Percentiles rank a stretch among this genome's conserved stretches.
Conservation (phyloP, 2,113 vertebrate species). For the Leucopsar rothschildi region DNA sequence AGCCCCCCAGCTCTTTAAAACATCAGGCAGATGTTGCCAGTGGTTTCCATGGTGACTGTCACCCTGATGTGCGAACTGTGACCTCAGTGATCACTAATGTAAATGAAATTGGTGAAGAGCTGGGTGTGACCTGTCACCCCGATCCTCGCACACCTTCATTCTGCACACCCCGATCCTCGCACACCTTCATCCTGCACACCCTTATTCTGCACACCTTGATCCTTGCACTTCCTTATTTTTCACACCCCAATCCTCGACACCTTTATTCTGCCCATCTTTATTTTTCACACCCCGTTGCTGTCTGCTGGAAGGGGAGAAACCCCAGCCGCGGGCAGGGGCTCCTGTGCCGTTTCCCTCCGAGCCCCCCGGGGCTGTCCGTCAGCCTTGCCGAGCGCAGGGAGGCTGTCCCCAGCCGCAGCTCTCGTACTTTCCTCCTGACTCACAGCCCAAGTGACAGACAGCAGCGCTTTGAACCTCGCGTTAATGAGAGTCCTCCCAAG, state of each 20-base stretch:
- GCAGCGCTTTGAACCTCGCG: neutral
- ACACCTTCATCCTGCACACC: neutral
- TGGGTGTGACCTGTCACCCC: neutral
- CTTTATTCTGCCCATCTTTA: too few species aligned
- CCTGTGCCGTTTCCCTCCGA: neutral
- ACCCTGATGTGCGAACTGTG: neutral
- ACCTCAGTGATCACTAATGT: conserved; percentile 21
- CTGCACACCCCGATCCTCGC: neutral
- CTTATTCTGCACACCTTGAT: rapidly evolving
- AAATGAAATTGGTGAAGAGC: neutral
- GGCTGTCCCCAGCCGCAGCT: neutral
- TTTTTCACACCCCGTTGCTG: neutral
- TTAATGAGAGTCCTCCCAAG: rapidly evolving
- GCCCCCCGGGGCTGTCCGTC: neutral
- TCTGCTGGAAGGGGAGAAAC: neutral
- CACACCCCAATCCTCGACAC: neutral
- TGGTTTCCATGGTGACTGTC: conserved; percentile 41
- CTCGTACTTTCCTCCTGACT: neutral
- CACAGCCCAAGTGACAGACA: neutral
- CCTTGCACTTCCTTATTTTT: neutral
- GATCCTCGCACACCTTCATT: neutral
- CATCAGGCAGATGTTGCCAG: neutral
- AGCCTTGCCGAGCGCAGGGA: neutral
- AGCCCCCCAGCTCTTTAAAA: neutral
- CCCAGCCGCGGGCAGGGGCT: neutral